Base-by-base conservation (phyloP, 2,888 invertebrate genomes). In the Trachelus troglodyta region DNA sequence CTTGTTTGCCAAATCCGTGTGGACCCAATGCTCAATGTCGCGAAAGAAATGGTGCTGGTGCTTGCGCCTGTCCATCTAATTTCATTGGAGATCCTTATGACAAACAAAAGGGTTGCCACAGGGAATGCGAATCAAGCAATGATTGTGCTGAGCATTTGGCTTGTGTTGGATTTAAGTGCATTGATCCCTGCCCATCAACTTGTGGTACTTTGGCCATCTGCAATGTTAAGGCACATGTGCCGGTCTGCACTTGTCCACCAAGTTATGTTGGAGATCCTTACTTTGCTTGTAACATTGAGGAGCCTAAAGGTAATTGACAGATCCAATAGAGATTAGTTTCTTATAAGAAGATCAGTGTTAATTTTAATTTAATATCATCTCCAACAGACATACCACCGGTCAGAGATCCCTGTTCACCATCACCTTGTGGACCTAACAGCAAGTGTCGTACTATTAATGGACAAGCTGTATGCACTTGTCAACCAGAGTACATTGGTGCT, bases 391-490 rank as follows among this genome's bases (percentile, higher is more conserved):
- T 69, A 77, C 23, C 35, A 78, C 90, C 92, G 77, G 93, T 93
- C 74, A 92, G 92, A 68, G 95, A 97, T 88, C 97, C 97, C 11
- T 97, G 97, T 87, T 94, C 94, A 81, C 97, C 97, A 77, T 95
- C 96, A 34, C 97, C 97, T 0, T 98, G 97, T 90, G 98, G 97
- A 75, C 96, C 97, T 0, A 97, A 97, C 90, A 96, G 97, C 89
- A 96, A 96, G 89, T 97, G 97, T 82, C 94, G 96, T 86, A 94
- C 95, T 86, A 94, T 96, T 11, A 96, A 96, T 86, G 91, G 89
- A 31, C 96, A 96, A 92, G 96, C 97, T 0, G 97, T 96, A 0
- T 98, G 97, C 90, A 96, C 97, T 0, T 98, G 97, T 87, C 93
- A 95, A 83, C 95, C 95, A 1, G 95, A 95, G 85, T 97, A 96